Conservation (phyloP, 2,113 vertebrate genomes). For the Coryphaenoides rupestris region DNA sequence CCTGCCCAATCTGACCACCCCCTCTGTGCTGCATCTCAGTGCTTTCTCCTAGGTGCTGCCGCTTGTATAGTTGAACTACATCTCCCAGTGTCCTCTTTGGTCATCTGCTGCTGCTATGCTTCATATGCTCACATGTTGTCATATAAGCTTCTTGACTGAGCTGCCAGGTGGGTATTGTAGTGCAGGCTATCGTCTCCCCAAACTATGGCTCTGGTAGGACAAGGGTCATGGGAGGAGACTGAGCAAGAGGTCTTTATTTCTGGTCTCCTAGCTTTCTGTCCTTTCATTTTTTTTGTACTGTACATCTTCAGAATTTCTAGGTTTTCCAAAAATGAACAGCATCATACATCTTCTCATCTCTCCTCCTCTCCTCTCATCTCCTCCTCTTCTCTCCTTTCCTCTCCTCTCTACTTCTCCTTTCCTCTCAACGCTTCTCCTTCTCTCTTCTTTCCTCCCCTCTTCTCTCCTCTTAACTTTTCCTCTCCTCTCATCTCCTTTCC, state of each 20-base stretch:
- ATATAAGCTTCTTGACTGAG: constrained; percentile 49
- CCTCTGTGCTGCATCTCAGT: constrained; percentile 53
- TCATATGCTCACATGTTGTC: constrained; percentile 53
- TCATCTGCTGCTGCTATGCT: constrained; percentile 43
- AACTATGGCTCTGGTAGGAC: too few species aligned
- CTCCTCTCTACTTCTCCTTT: background rate
- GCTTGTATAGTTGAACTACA: constrained; percentile 34
- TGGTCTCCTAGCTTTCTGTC: too few species aligned
- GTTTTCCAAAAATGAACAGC: too few species aligned
- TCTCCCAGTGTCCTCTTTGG: constrained; percentile 46
- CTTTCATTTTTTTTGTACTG: too few species aligned
- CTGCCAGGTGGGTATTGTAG: constrained; percentile 50
- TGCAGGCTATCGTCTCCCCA: background rate
- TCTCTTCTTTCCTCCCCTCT: background rate
- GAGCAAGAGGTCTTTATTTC: too few species aligned
- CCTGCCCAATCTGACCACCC: constrained; percentile 40
- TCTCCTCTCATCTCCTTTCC: background rate
- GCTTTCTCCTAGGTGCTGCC: constrained; percentile 30
- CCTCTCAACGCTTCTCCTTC: background rate
- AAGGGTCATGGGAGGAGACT: too few species aligned
- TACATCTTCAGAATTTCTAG: too few species aligned
- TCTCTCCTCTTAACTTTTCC: background rate
- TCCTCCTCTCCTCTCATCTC: background rate
- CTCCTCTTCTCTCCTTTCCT: constrained; percentile 21
- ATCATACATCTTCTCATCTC: too few species aligned